Conservation (phyloP, 2,113 vertebrate genomes). For the Uropsilus gracilis region DNA sequence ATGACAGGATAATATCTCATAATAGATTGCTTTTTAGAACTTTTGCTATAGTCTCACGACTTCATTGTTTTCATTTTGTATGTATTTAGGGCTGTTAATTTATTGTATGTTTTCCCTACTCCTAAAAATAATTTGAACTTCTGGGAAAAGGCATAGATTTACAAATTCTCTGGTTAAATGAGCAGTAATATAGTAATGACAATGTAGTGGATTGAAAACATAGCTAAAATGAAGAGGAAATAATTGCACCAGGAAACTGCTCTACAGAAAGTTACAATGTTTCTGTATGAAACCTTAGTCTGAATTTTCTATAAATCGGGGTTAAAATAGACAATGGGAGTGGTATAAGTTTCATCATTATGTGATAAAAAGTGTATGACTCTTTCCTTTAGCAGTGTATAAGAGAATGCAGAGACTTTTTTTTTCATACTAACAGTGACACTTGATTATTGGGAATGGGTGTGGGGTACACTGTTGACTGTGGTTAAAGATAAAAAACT, state of each 20-base stretch:
- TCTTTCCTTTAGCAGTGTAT: neutral
- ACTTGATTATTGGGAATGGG: neutral
- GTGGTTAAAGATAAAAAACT: neutral
- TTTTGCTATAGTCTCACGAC: neutral
- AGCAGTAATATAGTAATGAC: neutral
- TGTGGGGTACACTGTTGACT: neutral
- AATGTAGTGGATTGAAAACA: neutral
- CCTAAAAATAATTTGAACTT: conserved; percentile 19
- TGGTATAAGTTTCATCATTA: conserved; percentile 12
- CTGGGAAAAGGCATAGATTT: conserved; percentile 21
- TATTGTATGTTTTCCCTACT: conserved; percentile 10
- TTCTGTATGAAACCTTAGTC: neutral
- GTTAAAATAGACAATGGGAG: neutral
- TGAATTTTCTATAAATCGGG: conserved; percentile 1
- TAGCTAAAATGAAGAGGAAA: neutral
- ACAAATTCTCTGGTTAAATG: conserved; percentile 2
- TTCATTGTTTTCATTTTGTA: conserved; percentile 9
- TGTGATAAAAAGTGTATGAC: neutral
- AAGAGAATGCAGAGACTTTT: neutral
- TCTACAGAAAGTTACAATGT: neutral
- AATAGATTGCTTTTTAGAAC: conserved; percentile 27
- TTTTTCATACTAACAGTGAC: neutral
- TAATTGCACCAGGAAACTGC: neutral
- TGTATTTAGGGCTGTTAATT: neutral
- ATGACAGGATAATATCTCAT: neutral